phyloP scores from a whole-genome alignment of 2,797 vertebrate genomes.

The Eutrigla gurnardus region DNA sequence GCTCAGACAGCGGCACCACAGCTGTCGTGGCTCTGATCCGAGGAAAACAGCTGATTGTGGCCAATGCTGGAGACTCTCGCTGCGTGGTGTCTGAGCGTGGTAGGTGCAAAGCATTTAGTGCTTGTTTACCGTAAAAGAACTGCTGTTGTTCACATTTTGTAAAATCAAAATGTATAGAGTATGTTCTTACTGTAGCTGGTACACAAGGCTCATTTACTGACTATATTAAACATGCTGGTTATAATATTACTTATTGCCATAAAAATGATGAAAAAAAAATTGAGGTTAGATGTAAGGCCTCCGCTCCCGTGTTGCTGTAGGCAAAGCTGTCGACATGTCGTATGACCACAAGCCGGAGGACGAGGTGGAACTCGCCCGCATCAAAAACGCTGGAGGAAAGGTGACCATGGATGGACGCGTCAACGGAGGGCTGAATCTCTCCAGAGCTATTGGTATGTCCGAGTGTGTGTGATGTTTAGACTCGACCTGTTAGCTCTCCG shows the following conservation, averaged over 20 bases:
- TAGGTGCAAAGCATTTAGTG: slow-evolving; percentile 17
- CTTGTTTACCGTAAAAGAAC: background rate
- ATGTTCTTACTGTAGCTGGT: background rate
- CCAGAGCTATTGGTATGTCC: slow-evolving; percentile 92
- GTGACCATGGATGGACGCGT: slow-evolving; percentile 98
- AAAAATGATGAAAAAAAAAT: background rate
- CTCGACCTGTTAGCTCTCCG: background rate
- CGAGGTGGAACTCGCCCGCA: slow-evolving; percentile 94
- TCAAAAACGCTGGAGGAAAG: slow-evolving; percentile 98
- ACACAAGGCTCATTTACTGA: background rate
- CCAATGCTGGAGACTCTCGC: slow-evolving; percentile 97
- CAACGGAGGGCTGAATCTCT: slow-evolving; percentile 97
- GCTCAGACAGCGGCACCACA: slow-evolving; percentile 97
- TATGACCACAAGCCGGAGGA: slow-evolving; percentile 99
- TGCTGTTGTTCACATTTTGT: background rate
- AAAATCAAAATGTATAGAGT: background rate
- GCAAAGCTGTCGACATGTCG: slow-evolving; percentile 97
- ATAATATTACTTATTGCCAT: too few species aligned
- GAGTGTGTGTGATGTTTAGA: background rate
- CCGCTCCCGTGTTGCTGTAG: slow-evolving; percentile 38
- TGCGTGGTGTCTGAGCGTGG: slow-evolving; percentile 95
- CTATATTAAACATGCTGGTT: background rate
- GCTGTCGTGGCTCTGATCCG: slow-evolving; percentile 96
- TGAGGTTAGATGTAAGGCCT: slow-evolving; percentile 2
- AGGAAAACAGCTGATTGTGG: slow-evolving; percentile 97